These are phyloP conservation scores for Platyscapa corneri DNA, from an alignment of 1,140 invertebrate genomes.

Conservation along the genomic window DNA sequence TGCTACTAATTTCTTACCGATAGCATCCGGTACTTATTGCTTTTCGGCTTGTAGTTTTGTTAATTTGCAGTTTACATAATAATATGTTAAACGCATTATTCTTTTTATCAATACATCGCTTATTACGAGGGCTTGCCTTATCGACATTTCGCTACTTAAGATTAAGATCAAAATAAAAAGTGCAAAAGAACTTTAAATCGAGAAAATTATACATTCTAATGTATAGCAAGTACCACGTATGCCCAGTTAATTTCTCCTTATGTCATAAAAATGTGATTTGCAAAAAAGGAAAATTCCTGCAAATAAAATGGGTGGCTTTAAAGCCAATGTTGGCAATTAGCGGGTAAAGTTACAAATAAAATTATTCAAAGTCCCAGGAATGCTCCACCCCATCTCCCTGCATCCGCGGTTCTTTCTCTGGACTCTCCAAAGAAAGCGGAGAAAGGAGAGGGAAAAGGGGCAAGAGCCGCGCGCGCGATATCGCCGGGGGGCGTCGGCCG, in stretches of 20 bases:
- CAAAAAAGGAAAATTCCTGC: background rate
- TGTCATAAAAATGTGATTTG: background rate
- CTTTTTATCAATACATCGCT: no score
- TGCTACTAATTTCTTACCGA: no score
- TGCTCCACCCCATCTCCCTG: background rate
- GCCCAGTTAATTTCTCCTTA: background rate
- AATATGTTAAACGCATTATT: no score
- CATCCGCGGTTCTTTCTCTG: no score
- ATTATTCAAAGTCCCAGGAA: background rate
- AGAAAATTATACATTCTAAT: background rate
- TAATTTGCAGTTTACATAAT: no score
- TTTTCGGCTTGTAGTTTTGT: no score
- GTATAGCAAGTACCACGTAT: background rate
- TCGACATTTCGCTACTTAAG: no score
- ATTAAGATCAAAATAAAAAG: background rate
- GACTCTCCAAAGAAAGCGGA: background rate
- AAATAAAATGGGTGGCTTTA: background rate
- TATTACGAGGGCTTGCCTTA: no score
- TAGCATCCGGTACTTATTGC: no score
- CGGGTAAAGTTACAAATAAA: background rate
- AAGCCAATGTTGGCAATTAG: background rate
- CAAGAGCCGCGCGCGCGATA: conserved; percentile 51
- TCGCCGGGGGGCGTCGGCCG: conserved; percentile 65
- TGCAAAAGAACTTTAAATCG: background rate
- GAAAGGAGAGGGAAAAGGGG: conserved; percentile 34